Evolutionary conservation across 2,113 vertebrate species (phyloP), one percentile per base, ranked within the genome.

Genomic region (Pseudois nayaur): DNA sequence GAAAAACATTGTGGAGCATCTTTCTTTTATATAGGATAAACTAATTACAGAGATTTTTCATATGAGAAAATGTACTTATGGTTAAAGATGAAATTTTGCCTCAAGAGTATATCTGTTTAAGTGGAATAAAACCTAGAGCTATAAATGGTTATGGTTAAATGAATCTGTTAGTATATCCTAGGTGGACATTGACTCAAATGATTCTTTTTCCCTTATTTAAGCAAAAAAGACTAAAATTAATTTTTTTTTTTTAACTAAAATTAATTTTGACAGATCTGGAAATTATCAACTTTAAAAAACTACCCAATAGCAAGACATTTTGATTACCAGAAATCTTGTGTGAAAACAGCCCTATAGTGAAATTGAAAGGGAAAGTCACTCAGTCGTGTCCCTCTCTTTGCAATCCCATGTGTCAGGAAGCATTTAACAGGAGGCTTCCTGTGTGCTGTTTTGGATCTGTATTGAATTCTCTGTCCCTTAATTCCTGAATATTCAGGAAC

Each of bases 241-340:
- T 97, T 96, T 97, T 54, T n/a, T n/a, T n/a, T n/a, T n/a, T n/a
- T n/a, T n/a, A n/a, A 94, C 8, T 83, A 86, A 94, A 87, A 93
- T 95, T 91, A 57, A 83, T 97, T 96, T 97, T 54, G 78, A 96
- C 60, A 96, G 83, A 87, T 71, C 3, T 89, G 52, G 31, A 27
- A 91, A 96, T 93, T 94, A 87, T 81, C 31, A 45, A 8, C 45
- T 92, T 95, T 31, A 13, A 83, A 91, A 86, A 87, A 94, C n/a
- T 94, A 95, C 45, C 29, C 55, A 91, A 78, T 12, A 93, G 50
- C 48, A 91, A 88, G 43, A 86, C 57, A 89, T 48, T 76, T 43
- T 94, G 60, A 82, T 45, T 17, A 95, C 92, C 48, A 55, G 60
- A 95, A 96, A 83, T 85, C 33, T 74, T 91, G 33, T 67, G 8